Evolutionary conservation across 2,797 vertebrate species (phyloP).

Genomic region (Phoxinus dragarum): DNA sequence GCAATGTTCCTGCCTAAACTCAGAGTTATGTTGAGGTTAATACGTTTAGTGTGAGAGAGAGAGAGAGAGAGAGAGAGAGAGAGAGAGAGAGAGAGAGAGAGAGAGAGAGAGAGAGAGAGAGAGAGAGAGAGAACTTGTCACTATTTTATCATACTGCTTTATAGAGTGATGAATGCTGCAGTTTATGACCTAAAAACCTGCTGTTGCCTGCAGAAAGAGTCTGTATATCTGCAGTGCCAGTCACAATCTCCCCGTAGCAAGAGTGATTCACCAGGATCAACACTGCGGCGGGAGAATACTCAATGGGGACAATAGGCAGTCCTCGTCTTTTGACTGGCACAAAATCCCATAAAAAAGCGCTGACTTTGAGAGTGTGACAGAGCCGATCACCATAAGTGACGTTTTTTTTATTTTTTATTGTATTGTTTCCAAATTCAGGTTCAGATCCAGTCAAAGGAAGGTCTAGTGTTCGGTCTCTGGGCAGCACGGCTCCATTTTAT

Average conservation of each 20-base stretch:
- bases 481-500: background rate
- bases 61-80: no score
- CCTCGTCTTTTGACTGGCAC: constrained; percentile 25
- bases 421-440: constrained; percentile 15
- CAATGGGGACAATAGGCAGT: constrained; percentile 31
- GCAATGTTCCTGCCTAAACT: background rate
- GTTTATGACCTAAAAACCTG: constrained; percentile 35
- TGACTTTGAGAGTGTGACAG: constrained; percentile 26
- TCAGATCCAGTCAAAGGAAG: constrained; percentile 13
- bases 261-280: constrained; percentile 49
- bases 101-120: background rate
- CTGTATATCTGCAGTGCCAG: constrained; percentile 42
- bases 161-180: constrained; percentile 31
- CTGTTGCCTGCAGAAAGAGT: constrained; percentile 13
- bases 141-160: constrained; percentile 12
- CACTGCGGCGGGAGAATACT: constrained; percentile 27
- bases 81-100: no score
- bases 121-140: background rate
- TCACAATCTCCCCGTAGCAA: constrained; percentile 9
- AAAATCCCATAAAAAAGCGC: constrained; percentile 43
- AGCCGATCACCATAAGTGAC: background rate
- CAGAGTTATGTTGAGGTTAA: background rate
- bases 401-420: constrained; percentile 22
- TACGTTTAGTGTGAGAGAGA: background rate
- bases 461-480: background rate